Base-by-base conservation (phyloP, 92 coral and sea anemone genomes). In the Epizoanthus fatuus region DNA sequence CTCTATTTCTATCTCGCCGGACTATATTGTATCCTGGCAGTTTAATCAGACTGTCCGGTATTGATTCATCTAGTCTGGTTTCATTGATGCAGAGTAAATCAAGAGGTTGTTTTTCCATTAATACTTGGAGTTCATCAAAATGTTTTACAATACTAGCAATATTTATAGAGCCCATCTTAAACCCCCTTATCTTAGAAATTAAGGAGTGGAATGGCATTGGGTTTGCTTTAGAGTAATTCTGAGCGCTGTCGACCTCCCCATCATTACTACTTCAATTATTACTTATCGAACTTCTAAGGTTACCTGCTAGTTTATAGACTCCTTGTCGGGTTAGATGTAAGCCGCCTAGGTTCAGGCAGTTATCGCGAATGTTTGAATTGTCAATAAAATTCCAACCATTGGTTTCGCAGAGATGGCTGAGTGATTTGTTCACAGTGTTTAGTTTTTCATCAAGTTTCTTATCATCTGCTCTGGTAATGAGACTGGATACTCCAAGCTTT, bases 141-240 rank as follows among this genome's bases (percentile, higher is more conserved):
- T 66, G 72, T 66, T 35, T 66, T 3, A 35, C 45, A 66, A 66
- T 29, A 66, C 72, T 66, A 66, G 72, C 72, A 10, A 66, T 66
- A 35, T 66, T 66, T 66, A 66, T 32, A 10, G 72, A 66, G 45
- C 72, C 72, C 45, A 66, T 35, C 38, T 66, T 29, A 8, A 66
- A 66, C 16, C 72, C 45, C 38, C 45, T 66, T 37, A n/a, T 20
- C 38, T 63, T 63, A 4, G 69, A 63, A 22, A 5, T 29, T 3
- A 22, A n/a, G 16, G 72, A 66, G 72, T 66, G 72, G 15, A 66
- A 66, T 66, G 72, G 17, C 72, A 29, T 35, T 35, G 45, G 17
- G 72, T n/a, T 66, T 29, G 72, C 72, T 7, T 7, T 66, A 29
- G 29, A 9, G 69, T 25, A 42, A 66, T n/a, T 29, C 29, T 66